Conservation (phyloP, 2,113 vertebrate genomes). For the Corvus hawaiiensis region DNA sequence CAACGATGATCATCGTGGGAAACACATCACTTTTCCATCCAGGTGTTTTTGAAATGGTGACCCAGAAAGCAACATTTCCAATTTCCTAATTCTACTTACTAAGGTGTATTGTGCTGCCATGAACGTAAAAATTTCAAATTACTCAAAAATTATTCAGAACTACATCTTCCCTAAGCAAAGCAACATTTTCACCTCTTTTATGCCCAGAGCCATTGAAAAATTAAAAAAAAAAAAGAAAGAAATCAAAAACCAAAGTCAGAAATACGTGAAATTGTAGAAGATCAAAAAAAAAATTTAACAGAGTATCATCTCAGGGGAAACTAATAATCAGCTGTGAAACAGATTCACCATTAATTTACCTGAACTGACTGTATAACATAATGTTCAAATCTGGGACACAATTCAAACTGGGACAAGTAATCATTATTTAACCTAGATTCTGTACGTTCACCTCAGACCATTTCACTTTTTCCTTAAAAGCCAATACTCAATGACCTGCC, state of each 20-base stretch:
- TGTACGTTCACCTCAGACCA: constrained; percentile 59
- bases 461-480: constrained; percentile 27
- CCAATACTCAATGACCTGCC: constrained; percentile 37
- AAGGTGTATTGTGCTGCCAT: background rate
- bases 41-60: background rate
- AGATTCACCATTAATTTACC: constrained; percentile 55
- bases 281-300: constrained; percentile 35
- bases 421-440: constrained; percentile 69
- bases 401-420: constrained; percentile 64
- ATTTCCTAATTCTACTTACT: background rate
- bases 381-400: constrained; percentile 60
- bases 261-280: background rate
- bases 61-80: background rate
- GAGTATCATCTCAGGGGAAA: constrained; percentile 46
- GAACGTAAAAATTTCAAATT: background rate
- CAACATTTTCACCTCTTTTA: background rate
- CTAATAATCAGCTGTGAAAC: constrained; percentile 39
- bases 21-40: background rate
- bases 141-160: background rate
- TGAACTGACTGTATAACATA: constrained; percentile 56
- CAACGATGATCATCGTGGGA: background rate
- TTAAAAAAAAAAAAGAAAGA: background rate
- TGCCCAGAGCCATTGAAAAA: background rate
- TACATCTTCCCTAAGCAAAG: background rate
- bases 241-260: background rate